These are phyloP conservation scores for Cotesia vestalis DNA, from an alignment of 1,140 invertebrate genomes.

Conservation along the genomic window DNA sequence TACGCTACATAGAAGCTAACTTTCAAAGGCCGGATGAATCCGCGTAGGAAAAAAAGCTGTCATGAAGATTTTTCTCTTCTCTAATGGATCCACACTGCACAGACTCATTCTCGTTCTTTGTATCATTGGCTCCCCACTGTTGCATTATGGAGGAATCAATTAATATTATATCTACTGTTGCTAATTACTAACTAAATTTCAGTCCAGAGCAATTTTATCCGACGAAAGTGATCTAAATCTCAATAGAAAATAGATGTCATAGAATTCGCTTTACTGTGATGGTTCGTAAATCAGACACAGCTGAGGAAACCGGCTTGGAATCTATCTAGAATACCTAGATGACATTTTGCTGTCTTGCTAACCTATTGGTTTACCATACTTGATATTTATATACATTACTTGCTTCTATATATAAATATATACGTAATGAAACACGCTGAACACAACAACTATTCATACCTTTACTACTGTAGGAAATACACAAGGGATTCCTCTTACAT, in stretches of 20 bases:
- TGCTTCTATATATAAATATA: not conserved
- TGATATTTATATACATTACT: slow-evolving; percentile 1
- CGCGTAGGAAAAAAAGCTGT: not conserved
- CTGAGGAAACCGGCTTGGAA: slow-evolving; percentile 9
- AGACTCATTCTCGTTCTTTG: not conserved
- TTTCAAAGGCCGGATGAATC: slow-evolving; percentile 19
- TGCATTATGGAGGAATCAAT: slow-evolving; percentile 21
- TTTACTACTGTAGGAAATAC: slow-evolving; percentile 26
- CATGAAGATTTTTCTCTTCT: slow-evolving; percentile 1
- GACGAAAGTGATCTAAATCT: too few species aligned
- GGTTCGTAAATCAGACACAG: not conserved
- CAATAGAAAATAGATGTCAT: too few species aligned
- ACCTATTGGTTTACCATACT: not conserved
- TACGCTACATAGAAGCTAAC: not conserved
- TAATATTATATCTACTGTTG: not conserved
- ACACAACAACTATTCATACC: not conserved
- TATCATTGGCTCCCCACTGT: slow-evolving; percentile 10
- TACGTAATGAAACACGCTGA: slow-evolving; percentile 10
- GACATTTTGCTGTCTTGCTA: not conserved
- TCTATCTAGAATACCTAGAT: slow-evolving; percentile 4
- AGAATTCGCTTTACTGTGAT: too few species aligned
- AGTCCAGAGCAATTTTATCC: too few species aligned
- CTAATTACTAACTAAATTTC: too few species aligned
- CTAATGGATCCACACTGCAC: slow-evolving; percentile 20
- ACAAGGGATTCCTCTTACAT: slow-evolving; percentile 26